Conservation (phyloP, 1,140 invertebrate species). For the Lucilia sericata region DNA sequence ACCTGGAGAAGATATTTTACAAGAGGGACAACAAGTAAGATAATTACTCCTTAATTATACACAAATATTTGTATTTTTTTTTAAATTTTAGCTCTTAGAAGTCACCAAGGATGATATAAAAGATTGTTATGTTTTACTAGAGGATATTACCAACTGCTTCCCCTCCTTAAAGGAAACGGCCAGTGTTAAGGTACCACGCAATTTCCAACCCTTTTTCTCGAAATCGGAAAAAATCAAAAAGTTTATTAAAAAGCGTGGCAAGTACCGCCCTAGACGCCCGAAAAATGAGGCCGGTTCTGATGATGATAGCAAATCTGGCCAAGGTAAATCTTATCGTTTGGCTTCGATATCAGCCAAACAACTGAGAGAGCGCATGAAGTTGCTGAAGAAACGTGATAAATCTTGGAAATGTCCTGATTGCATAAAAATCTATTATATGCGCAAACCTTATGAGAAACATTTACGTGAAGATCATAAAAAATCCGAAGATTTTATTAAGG, state of each 20-base stretch:
- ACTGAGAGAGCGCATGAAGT: conserved; percentile 60
- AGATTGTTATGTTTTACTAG: background rate
- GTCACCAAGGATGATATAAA: too few species aligned
- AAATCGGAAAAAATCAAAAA: background rate
- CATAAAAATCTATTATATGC: conserved; percentile 64
- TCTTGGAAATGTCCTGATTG: conserved; percentile 63
- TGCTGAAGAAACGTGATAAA: conserved; percentile 63
- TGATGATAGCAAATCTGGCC: background rate
- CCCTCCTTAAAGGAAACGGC: conserved; percentile 33
- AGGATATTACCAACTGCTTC: conserved; percentile 35
- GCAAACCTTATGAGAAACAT: conserved; percentile 65
- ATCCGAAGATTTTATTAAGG: conserved; percentile 56
- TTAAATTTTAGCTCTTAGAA: too few species aligned
- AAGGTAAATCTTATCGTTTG: conserved; percentile 53
- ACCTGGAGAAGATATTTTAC: conserved; percentile 59
- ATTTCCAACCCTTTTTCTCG: conserved; percentile 11
- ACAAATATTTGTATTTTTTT: too few species aligned
- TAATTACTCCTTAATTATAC: background rate
- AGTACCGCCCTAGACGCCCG: background rate
- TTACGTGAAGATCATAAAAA: conserved; percentile 61
- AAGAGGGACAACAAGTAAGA: conserved; percentile 49
- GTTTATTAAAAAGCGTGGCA: conserved; percentile 17
- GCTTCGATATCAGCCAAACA: conserved; percentile 60
- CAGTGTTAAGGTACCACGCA: conserved; percentile 40
- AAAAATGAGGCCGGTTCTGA: background rate